Evolutionary conservation across 2,888 invertebrate species (phyloP), one percentile per base, ranked within the genome.

Genomic region (Saturnia japonica): DNA sequence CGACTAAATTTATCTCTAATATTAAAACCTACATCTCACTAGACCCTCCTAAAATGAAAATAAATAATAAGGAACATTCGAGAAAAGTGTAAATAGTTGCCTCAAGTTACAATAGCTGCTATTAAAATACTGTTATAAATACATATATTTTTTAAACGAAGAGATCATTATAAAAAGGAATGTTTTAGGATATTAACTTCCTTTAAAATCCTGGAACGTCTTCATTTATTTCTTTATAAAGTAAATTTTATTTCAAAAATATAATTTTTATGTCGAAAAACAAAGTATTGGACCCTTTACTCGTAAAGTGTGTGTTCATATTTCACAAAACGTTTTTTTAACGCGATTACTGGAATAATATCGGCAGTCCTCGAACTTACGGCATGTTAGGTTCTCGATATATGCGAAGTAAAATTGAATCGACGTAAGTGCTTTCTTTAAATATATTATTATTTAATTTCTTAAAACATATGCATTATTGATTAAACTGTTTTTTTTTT

Each of bases 11-110:
- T 40, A 40, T 67, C 67, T 54, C 67, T 70, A 70, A 43, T n/a
- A 42, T 70, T 70, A 70, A 66, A 67, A 67, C 68, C 34, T 74
- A 73, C 71, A 71, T 72, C 80, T 80, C 80, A 78, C 73, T 79
- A 72, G 80, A 80, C 82, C 80, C 81, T 80, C 80, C 80, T 77
- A 74, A 73, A 76, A 75, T 77, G 71, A 72, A 72, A 73, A 72
- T 78, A 77, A 79, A 77, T 78, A 75, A 19, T 74, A 77, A 77
- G 75, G 75, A 75, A 76, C 73, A n/a, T 72, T 69, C 72, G 74
- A 67, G 67, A 70, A n/a, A 70, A 40, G 72, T 80, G 72, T 64
- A 64, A 74, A 78, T 74, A 80, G 77, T 74, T 79, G 77, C 76
- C 76, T 78, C 66, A 64, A 68, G 19, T 40, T 40, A 60, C 28